These are phyloP conservation scores for Ctenodactylus gundi DNA, from an alignment of 2,113 vertebrate species.

Conservation along the genomic window DNA sequence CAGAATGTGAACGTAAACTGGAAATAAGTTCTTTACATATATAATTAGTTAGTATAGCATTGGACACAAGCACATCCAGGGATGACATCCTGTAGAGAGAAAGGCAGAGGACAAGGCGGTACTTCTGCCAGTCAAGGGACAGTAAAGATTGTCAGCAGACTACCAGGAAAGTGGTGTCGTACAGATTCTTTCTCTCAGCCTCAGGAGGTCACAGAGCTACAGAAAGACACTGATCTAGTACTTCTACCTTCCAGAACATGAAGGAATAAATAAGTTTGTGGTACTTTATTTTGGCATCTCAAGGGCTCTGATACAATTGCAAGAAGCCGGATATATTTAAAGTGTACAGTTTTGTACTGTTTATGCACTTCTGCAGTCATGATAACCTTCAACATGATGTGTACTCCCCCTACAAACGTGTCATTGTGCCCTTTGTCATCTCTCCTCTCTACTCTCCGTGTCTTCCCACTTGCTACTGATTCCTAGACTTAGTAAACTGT, in stretches of 20 bases:
- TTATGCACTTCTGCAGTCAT: background rate
- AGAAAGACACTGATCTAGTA: background rate
- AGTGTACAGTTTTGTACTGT: background rate
- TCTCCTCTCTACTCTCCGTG: background rate
- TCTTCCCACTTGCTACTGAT: background rate
- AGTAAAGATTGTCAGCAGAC: background rate
- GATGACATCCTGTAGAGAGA: background rate
- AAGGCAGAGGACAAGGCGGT: background rate
- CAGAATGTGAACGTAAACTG: background rate
- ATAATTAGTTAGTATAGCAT: background rate
- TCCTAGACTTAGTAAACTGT: background rate
- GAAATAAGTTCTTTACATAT: background rate
- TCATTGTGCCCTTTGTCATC: background rate
- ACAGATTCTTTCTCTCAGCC: background rate
- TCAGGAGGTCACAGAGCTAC: too few species aligned
- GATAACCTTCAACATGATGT: background rate
- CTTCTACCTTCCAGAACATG: background rate
- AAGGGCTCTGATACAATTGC: background rate
- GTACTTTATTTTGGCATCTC: background rate
- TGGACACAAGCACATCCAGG: background rate
- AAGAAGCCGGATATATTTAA: background rate
- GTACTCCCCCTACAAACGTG: too few species aligned
- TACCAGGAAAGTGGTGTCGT: background rate
- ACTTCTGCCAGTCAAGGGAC: background rate
- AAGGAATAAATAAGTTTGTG: background rate